These are phyloP conservation scores for Trachelus stipa DNA, from an alignment of 2,888 invertebrate species.

Conservation along the genomic window DNA sequence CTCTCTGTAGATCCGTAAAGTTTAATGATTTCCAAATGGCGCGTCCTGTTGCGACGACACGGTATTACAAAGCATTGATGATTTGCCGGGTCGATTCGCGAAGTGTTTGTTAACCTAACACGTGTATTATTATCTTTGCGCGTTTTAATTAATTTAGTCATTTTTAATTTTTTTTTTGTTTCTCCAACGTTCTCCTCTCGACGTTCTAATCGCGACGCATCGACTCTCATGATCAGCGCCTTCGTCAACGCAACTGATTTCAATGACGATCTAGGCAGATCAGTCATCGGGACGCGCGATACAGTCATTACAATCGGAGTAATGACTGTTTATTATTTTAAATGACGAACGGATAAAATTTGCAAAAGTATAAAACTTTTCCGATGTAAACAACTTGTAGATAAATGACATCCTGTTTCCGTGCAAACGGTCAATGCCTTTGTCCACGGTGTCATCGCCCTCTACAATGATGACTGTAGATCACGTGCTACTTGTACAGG, in stretches of 20 bases:
- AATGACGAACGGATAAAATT: background rate
- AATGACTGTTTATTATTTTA: background rate
- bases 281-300: background rate
- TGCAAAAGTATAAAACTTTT: background rate
- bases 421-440: slow-evolving; percentile 49
- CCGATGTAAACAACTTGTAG: background rate
- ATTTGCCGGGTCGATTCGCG: background rate
- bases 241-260: background rate
- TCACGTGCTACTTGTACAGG: slow-evolving; percentile 9
- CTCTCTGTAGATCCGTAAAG: slow-evolving; percentile 53
- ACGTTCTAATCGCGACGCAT: background rate
- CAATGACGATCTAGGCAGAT: background rate
- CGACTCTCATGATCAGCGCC: background rate
- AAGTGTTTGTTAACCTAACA: background rate
- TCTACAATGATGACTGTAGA: background rate
- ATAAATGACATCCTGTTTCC: slow-evolving; percentile 7
- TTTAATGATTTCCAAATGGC: slow-evolving; percentile 30
- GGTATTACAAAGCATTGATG: slow-evolving; percentile 8
- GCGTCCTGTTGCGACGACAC: slow-evolving; percentile 8
- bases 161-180: too few species aligned
- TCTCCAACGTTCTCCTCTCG: background rate
- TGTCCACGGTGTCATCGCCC: slow-evolving; percentile 50
- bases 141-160: background rate
- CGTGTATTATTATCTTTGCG: background rate
- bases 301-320: background rate